phyloP scores from a whole-genome alignment of 2,113 vertebrate species.

The Thinocorus orbignyianus region DNA sequence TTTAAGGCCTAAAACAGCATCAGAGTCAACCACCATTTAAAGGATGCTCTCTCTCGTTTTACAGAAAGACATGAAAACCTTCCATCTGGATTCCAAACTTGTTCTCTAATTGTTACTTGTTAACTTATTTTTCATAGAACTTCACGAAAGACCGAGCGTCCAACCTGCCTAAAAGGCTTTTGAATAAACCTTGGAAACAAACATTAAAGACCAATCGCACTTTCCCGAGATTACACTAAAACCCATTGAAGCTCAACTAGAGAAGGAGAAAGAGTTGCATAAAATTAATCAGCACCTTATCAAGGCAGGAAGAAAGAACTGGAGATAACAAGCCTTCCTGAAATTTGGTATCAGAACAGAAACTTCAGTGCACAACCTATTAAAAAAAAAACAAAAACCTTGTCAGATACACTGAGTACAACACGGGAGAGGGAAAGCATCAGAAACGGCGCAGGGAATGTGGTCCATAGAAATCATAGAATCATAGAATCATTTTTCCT shows the following conservation, averaged over 20 bases:
- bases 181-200: conserved; percentile 28
- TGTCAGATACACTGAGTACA: not conserved
- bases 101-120: not conserved
- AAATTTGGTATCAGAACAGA: conserved; percentile 12
- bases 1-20: not conserved
- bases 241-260: conserved; percentile 17
- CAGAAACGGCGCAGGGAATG: not conserved
- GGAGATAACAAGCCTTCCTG: conserved; percentile 9
- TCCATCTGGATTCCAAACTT: not conserved
- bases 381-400: not conserved
- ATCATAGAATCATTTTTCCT: too few species aligned
- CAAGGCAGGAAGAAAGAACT: conserved; percentile 26
- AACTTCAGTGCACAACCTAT: conserved; percentile 2
- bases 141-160: not conserved
- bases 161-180: not conserved
- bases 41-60: not conserved
- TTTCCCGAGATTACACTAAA: conserved; percentile 7
- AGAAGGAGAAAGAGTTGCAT: conserved; percentile 34
- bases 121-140: not conserved
- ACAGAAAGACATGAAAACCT: not conserved
- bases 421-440: not conserved
- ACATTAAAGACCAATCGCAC: not conserved
- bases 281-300: conserved; percentile 62
- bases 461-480: not conserved
- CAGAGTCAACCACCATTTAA: not conserved